These are phyloP conservation scores for Styela plicata DNA, from an alignment of 23 tunicate genomes.

Conservation along the genomic window DNA sequence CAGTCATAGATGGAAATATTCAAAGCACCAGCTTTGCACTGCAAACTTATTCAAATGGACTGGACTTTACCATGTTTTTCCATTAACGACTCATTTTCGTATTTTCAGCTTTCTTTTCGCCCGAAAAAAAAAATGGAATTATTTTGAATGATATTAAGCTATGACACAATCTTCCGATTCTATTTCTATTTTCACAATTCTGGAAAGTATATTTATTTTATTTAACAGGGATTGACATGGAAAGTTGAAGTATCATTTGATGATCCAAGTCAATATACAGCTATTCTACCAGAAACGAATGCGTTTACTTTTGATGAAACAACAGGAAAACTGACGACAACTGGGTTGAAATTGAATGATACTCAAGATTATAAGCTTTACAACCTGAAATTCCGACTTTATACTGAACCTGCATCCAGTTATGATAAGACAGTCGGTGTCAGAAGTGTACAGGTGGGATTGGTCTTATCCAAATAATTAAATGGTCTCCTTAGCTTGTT, in stretches of 20 bases:
- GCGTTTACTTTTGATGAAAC: slow-evolving; percentile 49
- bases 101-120: no score
- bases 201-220: neutral
- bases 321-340: slow-evolving; percentile 40
- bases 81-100: no score
- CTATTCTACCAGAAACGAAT: slow-evolving; percentile 11
- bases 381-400: slow-evolving; percentile 45
- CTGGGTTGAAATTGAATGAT: slow-evolving; percentile 37
- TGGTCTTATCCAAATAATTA: no score
- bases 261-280: slow-evolving; percentile 36
- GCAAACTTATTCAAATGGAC: no score
- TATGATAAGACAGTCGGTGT: slow-evolving; percentile 10
- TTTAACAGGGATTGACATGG: slow-evolving; percentile 70
- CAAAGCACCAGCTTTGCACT: no score
- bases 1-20: no score
- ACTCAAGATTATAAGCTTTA: slow-evolving; percentile 43
- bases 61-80: no score
- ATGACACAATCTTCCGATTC: neutral
- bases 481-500: no score
- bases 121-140: no score
- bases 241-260: slow-evolving; percentile 50
- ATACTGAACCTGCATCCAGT: slow-evolving; percentile 24
- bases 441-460: neutral
- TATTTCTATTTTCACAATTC: neutral
- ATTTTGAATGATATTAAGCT: no score